Percentiles rank a stretch among this genome's conserved stretches.
phyloP scores from a whole-genome alignment of 1,140 invertebrate genomes.

The Dreissena polymorpha region DNA sequence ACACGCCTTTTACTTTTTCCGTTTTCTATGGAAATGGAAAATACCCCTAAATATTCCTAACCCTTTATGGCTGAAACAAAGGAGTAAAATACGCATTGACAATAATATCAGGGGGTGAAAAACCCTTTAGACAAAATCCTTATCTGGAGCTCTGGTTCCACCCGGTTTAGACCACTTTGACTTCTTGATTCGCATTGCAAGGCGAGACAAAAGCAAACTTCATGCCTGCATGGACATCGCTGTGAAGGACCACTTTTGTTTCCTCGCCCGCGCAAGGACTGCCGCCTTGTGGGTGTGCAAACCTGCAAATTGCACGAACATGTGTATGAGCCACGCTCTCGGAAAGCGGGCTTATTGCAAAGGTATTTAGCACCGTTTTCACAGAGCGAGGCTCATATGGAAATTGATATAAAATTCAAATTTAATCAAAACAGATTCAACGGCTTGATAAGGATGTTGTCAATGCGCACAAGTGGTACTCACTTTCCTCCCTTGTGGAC shows the following conservation, averaged over 20 bases:
- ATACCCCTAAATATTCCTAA: too few species aligned
- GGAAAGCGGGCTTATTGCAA: too few species aligned
- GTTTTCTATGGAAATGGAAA: too few species aligned
- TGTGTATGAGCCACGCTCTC: too few species aligned
- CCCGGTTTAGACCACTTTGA: neutral
- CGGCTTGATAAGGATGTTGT: neutral
- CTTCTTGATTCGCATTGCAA: neutral
- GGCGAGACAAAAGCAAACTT: slow-evolving; percentile 20
- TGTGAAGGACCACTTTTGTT: slow-evolving; percentile 17
- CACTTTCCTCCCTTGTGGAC: slow-evolving; percentile 13
- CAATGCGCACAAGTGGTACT: neutral
- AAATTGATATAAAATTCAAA: too few species aligned
- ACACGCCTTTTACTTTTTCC: too few species aligned
- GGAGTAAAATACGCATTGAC: too few species aligned
- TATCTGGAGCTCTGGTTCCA: neutral
- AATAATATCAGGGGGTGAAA: too few species aligned
- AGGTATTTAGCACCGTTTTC: neutral
- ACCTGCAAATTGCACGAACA: neutral
- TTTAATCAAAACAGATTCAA: too few species aligned
- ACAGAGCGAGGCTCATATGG: too few species aligned
- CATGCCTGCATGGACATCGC: slow-evolving; percentile 24
- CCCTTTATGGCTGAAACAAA: too few species aligned
- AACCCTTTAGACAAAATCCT: too few species aligned
- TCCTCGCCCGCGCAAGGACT: neutral
- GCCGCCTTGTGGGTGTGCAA: slow-evolving; percentile 6